Evolutionary conservation across 2,888 invertebrate species (phyloP).

Genomic region (Thecocarcelia acutangulata): DNA sequence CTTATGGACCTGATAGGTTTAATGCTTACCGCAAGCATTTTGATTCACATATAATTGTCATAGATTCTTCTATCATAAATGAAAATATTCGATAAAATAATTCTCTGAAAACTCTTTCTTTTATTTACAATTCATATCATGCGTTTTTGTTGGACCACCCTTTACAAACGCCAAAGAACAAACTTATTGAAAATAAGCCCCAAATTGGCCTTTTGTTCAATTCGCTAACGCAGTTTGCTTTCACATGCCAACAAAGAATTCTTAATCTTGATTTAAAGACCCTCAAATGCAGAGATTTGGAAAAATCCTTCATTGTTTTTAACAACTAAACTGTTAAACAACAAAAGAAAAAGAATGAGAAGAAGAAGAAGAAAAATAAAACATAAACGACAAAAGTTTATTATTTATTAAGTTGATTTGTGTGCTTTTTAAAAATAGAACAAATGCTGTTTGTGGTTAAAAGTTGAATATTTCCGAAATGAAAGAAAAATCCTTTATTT

Average conservation of each 20-base stretch:
- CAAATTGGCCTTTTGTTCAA: not conserved
- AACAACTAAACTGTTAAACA: not conserved
- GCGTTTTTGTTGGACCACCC: too few relatives aligned
- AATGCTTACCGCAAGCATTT: too few relatives aligned
- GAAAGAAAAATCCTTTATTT: conserved; percentile 27
- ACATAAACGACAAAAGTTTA: not conserved
- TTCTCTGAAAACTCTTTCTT: too few relatives aligned
- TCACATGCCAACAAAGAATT: not conserved
- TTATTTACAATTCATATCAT: too few relatives aligned
- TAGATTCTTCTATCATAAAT: too few relatives aligned
- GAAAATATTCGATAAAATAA: too few relatives aligned
- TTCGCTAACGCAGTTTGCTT: not conserved
- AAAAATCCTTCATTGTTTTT: conserved; percentile 15
- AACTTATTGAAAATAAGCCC: not conserved
- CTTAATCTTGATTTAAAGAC: conserved; percentile 1
- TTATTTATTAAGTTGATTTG: conserved; percentile 30
- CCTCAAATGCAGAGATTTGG: not conserved
- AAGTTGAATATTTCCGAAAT: conserved; percentile 19
- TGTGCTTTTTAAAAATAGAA: not conserved
- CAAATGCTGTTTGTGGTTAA: conserved; percentile 31
- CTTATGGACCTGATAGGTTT: too few relatives aligned
- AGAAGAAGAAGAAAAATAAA: too few relatives aligned
- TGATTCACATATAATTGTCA: too few relatives aligned
- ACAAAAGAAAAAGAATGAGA: not conserved
- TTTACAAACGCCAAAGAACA: not conserved